Evolutionary conservation across 1,140 invertebrate species (phyloP).

Genomic region (Zaprionus inermis): DNA sequence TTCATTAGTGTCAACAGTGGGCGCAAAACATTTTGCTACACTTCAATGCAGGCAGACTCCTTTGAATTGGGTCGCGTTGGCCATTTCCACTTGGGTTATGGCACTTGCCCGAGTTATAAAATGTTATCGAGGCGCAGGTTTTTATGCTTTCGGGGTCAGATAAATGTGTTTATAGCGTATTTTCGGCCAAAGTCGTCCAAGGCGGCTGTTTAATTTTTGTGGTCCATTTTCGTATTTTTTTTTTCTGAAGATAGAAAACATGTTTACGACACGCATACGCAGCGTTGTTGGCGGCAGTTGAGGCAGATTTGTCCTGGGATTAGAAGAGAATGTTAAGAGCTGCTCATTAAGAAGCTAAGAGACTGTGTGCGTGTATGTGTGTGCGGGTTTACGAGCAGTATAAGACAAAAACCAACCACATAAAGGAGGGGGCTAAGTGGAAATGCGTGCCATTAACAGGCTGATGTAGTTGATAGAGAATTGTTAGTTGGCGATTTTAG

Average conservation of each 20-base stretch:
- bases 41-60: conserved; percentile 1
- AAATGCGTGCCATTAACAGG: conserved; percentile 27
- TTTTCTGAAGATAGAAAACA: conserved; percentile 47
- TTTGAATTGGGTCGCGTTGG: conserved; percentile 25
- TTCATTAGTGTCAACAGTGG: conserved; percentile 64
- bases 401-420: conserved; percentile 7
- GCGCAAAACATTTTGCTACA: too few relatives aligned
- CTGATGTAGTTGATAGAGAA: conserved; percentile 39
- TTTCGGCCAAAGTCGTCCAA: conserved; percentile 48
- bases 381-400: conserved; percentile 30
- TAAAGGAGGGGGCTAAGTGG: background rate
- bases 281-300: conserved; percentile 50
- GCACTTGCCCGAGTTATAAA: conserved; percentile 77
- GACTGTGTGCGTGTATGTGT: conserved; percentile 15
- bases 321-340: conserved; percentile 65
- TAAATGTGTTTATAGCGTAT: conserved; percentile 80
- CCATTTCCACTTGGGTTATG: conserved; percentile 52
- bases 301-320: conserved; percentile 72
- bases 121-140: conserved; percentile 79
- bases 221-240: conserved; percentile 46
- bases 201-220: conserved; percentile 70
- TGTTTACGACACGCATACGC: conserved; percentile 71
- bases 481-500: conserved; percentile 16
- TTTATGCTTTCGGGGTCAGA: conserved; percentile 75
- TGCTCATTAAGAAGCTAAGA: conserved; percentile 66